Base-by-base conservation (phyloP, 2,888 invertebrate genomes). In the Tanypteryx hageni region DNA sequence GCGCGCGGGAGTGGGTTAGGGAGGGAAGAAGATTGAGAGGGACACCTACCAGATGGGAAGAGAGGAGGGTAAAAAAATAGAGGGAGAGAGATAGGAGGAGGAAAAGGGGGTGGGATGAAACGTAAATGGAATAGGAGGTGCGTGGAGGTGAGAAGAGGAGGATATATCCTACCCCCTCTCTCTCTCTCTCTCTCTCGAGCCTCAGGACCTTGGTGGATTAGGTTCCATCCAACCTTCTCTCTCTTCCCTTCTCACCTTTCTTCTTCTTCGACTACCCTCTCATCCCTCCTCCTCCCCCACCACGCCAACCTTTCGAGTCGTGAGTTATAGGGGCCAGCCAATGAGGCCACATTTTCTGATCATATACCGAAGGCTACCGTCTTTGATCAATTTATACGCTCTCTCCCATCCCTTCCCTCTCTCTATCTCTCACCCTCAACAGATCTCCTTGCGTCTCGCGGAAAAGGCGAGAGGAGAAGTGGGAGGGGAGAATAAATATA, bases 271-370 rank as follows among this genome's bases (percentile, higher is more conserved):
- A 27, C 76, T 27, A 27, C 76, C 14, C 27, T 18, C 61, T 64
- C 64, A 22, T 44, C 44, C 8, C 22, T 13, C 27, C 3, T 61
- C 59, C 31, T 14, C 16, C 31, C 64, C 56, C 56, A 18, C 83
- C 3, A 44, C 31, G 11, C 31, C 31, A 13, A 83, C 83, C 83
- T 44, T 89, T 89, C 89, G 44, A 89, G 89, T 16, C 14, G 64
- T 68, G 89, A 89, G n/a, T 89, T 68, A 89, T 89, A 64, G 89
- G 31, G 64, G 86, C 86, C 59, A 16, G 86, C 61, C 64, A 44
- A 89, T 89, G 31, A 89, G 89, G 89, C 89, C 68, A 89, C 89
- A 89, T 89, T 89, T 89, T 89, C 89, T 89, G 89, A 89, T 89
- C 89, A 89, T 89, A 89, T 56, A 89, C 89, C 89, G 89, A 89